These are phyloP conservation scores for Macquaria australasica DNA, from an alignment of 2,113 vertebrate species.

Conservation along the genomic window DNA sequence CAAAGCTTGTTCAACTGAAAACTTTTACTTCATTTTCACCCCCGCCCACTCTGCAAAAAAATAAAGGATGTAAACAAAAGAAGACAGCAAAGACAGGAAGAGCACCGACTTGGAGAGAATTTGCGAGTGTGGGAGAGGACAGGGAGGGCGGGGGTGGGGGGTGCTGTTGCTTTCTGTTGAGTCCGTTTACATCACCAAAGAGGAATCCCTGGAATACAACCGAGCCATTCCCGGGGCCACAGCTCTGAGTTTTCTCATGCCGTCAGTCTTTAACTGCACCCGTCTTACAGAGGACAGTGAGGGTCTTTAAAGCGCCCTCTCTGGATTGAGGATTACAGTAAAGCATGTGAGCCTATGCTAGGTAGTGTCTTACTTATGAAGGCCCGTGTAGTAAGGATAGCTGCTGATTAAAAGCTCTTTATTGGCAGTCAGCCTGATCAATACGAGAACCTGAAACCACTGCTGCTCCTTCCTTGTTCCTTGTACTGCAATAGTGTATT, in stretches of 20 bases:
- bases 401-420: slow-evolving; percentile 59
- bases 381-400: neutral
- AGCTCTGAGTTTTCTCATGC: slow-evolving; percentile 20
- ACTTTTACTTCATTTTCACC: slow-evolving; percentile 46
- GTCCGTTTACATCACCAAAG: slow-evolving; percentile 69
- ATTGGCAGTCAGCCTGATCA: slow-evolving; percentile 29
- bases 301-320: neutral
- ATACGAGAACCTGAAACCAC: slow-evolving; percentile 37
- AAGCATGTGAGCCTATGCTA: neutral
- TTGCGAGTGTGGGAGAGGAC: slow-evolving; percentile 50
- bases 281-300: accelerated
- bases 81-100: slow-evolving; percentile 44
- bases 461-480: neutral
- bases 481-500: accelerated
- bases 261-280: neutral
- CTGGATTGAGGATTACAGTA: neutral
- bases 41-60: slow-evolving; percentile 1
- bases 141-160: neutral
- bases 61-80: slow-evolving; percentile 70
- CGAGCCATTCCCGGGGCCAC: slow-evolving; percentile 19
- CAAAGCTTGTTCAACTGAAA: slow-evolving; percentile 39
- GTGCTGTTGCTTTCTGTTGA: slow-evolving; percentile 30
- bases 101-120: slow-evolving; percentile 33
- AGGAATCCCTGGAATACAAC: slow-evolving; percentile 75
- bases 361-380: neutral